Conservation (phyloP, 1,140 invertebrate genomes). For the Bombus ignitus region DNA sequence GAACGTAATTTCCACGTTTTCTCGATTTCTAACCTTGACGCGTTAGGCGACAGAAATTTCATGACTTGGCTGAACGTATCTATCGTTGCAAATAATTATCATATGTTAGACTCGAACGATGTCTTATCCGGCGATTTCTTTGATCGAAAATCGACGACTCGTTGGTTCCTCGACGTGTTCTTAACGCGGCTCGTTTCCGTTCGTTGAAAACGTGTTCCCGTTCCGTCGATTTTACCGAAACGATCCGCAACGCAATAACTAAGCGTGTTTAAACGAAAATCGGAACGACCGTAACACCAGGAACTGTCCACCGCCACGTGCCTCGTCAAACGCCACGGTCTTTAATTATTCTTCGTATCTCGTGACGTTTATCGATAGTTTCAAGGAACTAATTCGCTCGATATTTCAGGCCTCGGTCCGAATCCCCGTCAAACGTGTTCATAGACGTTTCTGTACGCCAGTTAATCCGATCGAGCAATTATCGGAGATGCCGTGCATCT, state of each 20-base stretch:
- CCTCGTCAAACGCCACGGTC: neutral
- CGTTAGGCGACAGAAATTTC: neutral
- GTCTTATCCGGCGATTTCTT: neutral
- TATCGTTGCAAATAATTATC: neutral
- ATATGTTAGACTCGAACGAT: neutral
- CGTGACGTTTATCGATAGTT: neutral
- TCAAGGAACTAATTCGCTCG: neutral
- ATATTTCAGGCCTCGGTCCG: neutral
- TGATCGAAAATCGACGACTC: slow-evolving; percentile 5
- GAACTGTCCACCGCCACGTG: neutral
- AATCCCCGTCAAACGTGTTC: neutral
- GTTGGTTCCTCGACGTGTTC: neutral
- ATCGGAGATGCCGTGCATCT: neutral
- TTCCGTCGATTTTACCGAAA: neutral
- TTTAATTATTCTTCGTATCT: neutral
- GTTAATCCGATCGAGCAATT: slow-evolving; percentile 19
- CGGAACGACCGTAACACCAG: neutral
- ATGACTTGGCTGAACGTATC: accelerated
- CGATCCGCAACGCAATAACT: slow-evolving; percentile 4
- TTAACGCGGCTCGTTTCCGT: neutral
- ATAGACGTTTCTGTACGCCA: neutral
- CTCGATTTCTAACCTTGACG: neutral
- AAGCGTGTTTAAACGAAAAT: slow-evolving; percentile 42
- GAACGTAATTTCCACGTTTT: neutral
- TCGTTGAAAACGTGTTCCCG: neutral